These are phyloP conservation scores for Barypeithes pellucidus DNA, from an alignment of 2,888 invertebrate species.

Conservation along the genomic window DNA sequence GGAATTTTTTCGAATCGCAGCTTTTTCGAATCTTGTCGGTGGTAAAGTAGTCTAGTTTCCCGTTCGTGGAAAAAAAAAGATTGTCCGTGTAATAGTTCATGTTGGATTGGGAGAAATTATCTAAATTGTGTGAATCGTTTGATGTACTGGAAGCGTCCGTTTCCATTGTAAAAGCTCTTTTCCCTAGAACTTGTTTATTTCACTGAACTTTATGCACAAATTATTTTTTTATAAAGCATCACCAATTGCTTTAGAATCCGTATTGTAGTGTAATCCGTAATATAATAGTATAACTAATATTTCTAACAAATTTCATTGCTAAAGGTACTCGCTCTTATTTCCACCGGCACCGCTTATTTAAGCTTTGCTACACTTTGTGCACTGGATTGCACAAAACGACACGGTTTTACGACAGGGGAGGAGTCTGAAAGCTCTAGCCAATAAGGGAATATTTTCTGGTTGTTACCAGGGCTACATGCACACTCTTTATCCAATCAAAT, in stretches of 20 bases:
- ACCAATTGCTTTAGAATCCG: too few relatives aligned
- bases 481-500: slow-evolving; percentile 27
- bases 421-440: slow-evolving; percentile 55
- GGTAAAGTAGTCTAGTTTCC: slow-evolving; percentile 64
- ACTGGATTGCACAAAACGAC: slow-evolving; percentile 57
- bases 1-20: slow-evolving; percentile 57
- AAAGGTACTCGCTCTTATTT: not conserved
- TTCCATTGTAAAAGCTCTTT: slow-evolving; percentile 54
- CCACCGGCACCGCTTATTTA: not conserved
- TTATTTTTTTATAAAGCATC: too few relatives aligned
- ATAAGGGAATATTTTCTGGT: slow-evolving; percentile 40
- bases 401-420: slow-evolving; percentile 54
- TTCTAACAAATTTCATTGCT: not conserved
- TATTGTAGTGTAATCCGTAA: too few relatives aligned
- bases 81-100: slow-evolving; percentile 65
- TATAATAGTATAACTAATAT: not conserved
- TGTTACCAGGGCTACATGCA: slow-evolving; percentile 30
- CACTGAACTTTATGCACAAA: too few relatives aligned
- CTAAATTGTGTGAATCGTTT: slow-evolving; percentile 65
- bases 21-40: slow-evolving; percentile 59
- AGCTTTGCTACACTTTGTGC: slow-evolving; percentile 27
- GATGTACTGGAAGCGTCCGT: slow-evolving; percentile 65
- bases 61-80: slow-evolving; percentile 63
- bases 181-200: too few relatives aligned
- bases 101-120: slow-evolving; percentile 60